These are phyloP conservation scores for Phasia obesa DNA, from an alignment of 2,888 invertebrate genomes.

Conservation along the genomic window DNA sequence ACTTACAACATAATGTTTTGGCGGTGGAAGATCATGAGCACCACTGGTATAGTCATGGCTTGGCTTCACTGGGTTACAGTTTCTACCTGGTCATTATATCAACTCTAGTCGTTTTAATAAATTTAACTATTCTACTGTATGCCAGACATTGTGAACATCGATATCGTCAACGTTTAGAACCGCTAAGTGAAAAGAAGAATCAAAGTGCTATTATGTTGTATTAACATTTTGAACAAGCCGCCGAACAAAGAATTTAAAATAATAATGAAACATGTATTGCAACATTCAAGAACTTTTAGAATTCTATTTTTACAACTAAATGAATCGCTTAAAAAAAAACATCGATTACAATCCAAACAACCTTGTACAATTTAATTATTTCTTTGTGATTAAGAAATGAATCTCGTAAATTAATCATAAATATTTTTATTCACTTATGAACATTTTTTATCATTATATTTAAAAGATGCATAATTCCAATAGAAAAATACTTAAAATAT, in stretches of 20 bases:
- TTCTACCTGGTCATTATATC: slow-evolving; percentile 86
- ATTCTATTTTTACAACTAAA: too few relatives aligned
- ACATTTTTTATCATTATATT: too few relatives aligned
- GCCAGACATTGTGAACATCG: slow-evolving; percentile 78
- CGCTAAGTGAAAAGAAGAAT: slow-evolving; percentile 80
- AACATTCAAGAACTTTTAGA: background rate
- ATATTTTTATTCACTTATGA: background rate
- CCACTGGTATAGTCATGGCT: slow-evolving; percentile 92
- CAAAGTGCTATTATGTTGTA: slow-evolving; percentile 82
- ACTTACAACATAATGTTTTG: slow-evolving; percentile 92
- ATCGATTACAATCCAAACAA: slow-evolving; percentile 3
- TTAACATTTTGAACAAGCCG: slow-evolving; percentile 73
- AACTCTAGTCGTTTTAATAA: slow-evolving; percentile 79
- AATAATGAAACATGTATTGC: background rate
- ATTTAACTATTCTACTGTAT: slow-evolving; percentile 78
- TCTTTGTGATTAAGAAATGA: slow-evolving; percentile 34
- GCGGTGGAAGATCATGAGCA: slow-evolving; percentile 89
- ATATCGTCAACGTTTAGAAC: slow-evolving; percentile 78
- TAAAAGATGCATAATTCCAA: too few relatives aligned
- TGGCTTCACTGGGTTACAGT: slow-evolving; percentile 92
- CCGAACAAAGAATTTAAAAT: background rate
- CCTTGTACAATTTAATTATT: slow-evolving; percentile 24
- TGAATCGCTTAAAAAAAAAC: too few relatives aligned
- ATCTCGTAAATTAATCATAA: slow-evolving; percentile 37
- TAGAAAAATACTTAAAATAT: too few relatives aligned